Base-by-base conservation (phyloP, 1,140 invertebrate genomes). In the Pararge aegeria region DNA sequence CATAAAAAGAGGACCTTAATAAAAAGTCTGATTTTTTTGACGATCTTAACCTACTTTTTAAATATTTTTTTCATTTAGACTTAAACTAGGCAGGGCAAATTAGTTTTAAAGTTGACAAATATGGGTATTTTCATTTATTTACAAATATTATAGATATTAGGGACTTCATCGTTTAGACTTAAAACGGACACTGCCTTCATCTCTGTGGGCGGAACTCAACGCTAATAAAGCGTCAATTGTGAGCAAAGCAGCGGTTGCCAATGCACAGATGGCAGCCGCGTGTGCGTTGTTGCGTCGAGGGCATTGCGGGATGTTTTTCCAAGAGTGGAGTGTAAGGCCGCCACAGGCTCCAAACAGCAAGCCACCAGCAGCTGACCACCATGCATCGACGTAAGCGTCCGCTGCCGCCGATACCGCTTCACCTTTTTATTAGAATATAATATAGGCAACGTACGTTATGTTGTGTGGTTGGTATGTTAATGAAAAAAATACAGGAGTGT, bases 391-490 rank as follows among this genome's bases (percentile, higher is more conserved):
- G 56, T 84, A 85, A 2, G 80, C 66, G 57, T 88, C 85, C 49
- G 83, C 79, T 29, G 77, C 66, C 52, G 80, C 73, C 34, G 85
- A 86, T 18, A 88, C 75, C 20, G 71, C 67, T 61, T 88, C 85
- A 53, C 80, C 85, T 88, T 66, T 24, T 24, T 7, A n/a, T n/a
- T n/a, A n/a, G n/a, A n/a, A n/a, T n/a, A n/a, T n/a, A n/a, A n/a
- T n/a, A n/a, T n/a, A n/a, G n/a, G n/a, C n/a, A n/a, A n/a, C n/a
- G n/a, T n/a, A n/a, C n/a, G n/a, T n/a, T n/a, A n/a, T n/a, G n/a
- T n/a, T n/a, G n/a, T n/a, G n/a, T n/a, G n/a, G n/a, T n/a, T n/a
- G n/a, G n/a, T n/a, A n/a, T n/a, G n/a, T n/a, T n/a, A n/a, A n/a
- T n/a, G n/a, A n/a, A n/a, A n/a, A n/a, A n/a, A n/a, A n/a, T n/a